A percentile compares a stretch with the other conserved stretches of the same genome.
These are phyloP conservation scores for Leptinotarsa haldemani DNA, from an alignment of 2,888 invertebrate species.

Conservation along the genomic window DNA sequence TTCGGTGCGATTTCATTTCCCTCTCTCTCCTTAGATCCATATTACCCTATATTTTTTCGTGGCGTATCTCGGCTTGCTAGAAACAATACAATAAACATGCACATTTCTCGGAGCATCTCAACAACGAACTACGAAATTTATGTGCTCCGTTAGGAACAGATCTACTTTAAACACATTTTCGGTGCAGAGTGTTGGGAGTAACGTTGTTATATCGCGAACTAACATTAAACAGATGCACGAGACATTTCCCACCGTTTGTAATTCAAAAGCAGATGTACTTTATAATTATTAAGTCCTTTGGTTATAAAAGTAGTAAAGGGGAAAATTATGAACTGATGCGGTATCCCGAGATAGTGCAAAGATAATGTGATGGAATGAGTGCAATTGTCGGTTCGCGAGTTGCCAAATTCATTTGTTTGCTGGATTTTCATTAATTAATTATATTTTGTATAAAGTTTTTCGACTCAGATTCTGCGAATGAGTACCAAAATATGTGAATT, in stretches of 20 bases:
- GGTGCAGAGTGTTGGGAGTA: slow-evolving; percentile 13
- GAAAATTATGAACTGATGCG: background rate
- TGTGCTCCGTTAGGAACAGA: slow-evolving; percentile 21
- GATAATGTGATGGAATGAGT: background rate
- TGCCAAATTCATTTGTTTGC: background rate
- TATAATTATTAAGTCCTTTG: slow-evolving; percentile 9
- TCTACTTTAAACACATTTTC: slow-evolving; percentile 17
- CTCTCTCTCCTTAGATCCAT: background rate
- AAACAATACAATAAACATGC: slow-evolving; percentile 5
- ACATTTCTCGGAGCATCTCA: background rate
- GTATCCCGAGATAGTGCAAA: background rate
- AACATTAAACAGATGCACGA: slow-evolving; percentile 30
- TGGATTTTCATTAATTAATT: background rate
- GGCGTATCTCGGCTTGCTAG: slow-evolving; percentile 2
- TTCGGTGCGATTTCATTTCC: background rate
- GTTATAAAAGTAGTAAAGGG: background rate
- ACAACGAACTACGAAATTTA: slow-evolving; percentile 17
- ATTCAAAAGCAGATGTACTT: slow-evolving; percentile 20
- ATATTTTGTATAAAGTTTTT: too few relatives aligned
- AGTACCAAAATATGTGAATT: too few relatives aligned
- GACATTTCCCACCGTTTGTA: slow-evolving; percentile 38
- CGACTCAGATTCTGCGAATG: too few relatives aligned
- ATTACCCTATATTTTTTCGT: background rate
- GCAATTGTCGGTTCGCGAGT: background rate
- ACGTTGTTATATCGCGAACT: slow-evolving; percentile 20